Evolutionary conservation across 2,113 vertebrate genomes (phyloP).

Genomic region (Bufo bufo): DNA sequence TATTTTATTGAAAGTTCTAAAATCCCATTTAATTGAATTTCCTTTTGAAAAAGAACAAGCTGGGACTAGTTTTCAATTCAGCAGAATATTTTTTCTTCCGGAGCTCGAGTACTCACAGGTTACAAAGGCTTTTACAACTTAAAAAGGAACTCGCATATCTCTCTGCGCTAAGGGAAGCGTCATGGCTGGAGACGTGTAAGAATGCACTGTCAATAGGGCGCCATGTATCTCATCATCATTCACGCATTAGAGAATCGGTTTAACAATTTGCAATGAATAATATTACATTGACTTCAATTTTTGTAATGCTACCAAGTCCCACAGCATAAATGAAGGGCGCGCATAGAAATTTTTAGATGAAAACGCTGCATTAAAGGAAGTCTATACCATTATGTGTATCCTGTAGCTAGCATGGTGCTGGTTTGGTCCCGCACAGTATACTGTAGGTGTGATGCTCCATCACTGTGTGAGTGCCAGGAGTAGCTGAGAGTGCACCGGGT

Average conservation of each 20-base stretch:
- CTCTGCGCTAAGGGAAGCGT: slow-evolving; percentile 76
- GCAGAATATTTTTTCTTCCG: slow-evolving; percentile 71
- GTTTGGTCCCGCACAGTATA: neutral
- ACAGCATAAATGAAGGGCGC: slow-evolving; percentile 61
- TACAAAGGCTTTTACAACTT: slow-evolving; percentile 80
- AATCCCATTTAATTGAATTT: slow-evolving; percentile 99
- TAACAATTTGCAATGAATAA: slow-evolving; percentile 68
- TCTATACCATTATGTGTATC: neutral
- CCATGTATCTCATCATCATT: slow-evolving; percentile 65
- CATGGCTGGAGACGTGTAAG: slow-evolving; percentile 64
- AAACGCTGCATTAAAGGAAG: neutral
- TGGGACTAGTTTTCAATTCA: slow-evolving; percentile 97
- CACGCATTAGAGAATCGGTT: slow-evolving; percentile 67
- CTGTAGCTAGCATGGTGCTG: neutral
- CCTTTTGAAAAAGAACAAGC: slow-evolving; percentile 91
- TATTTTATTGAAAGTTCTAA: slow-evolving; percentile 98
- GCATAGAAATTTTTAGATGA: neutral
- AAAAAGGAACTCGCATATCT: slow-evolving; percentile 89
- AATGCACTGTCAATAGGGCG: slow-evolving; percentile 66
- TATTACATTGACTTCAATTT: slow-evolving; percentile 59
- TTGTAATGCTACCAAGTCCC: slow-evolving; percentile 59
- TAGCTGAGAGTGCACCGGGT: no score
- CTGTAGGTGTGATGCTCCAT: neutral
- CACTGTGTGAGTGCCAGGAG: no score
- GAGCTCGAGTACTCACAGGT: slow-evolving; percentile 89